Conservation (phyloP, 2,888 invertebrate genomes). For the Cabera pusaria region DNA sequence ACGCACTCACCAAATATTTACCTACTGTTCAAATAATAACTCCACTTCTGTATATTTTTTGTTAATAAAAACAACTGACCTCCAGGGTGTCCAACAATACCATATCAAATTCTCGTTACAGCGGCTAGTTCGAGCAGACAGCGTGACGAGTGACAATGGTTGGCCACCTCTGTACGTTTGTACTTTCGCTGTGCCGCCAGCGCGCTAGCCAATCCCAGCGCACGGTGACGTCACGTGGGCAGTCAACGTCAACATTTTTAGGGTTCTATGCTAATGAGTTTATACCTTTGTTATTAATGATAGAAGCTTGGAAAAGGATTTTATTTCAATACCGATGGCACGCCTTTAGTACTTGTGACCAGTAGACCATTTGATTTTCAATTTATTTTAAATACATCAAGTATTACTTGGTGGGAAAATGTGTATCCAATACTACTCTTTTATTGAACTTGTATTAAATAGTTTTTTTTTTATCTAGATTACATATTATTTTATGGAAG, state of each 20-base stretch:
- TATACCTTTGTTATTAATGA: slow-evolving; percentile 7
- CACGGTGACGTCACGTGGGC: slow-evolving; percentile 34
- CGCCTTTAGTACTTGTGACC: too few species aligned
- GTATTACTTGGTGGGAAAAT: too few species aligned
- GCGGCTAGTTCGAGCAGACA: slow-evolving; percentile 45
- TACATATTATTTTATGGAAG: too few species aligned
- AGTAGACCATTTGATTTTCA: too few species aligned
- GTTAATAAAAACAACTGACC: slow-evolving; percentile 23
- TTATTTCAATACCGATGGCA: too few species aligned
- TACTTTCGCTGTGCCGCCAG: slow-evolving; percentile 42
- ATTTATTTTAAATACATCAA: too few species aligned
- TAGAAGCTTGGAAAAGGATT: slow-evolving; percentile 13
- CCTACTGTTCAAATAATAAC: slow-evolving; percentile 8
- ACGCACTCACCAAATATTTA: slow-evolving; percentile 12
- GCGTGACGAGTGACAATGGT: slow-evolving; percentile 54
- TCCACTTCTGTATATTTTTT: slow-evolving; percentile 20
- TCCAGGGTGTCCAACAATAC: slow-evolving; percentile 44
- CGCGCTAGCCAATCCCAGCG: slow-evolving; percentile 38
- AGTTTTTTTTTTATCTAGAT: too few species aligned
- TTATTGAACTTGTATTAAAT: too few species aligned
- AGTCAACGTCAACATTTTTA: slow-evolving; percentile 46
- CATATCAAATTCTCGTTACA: slow-evolving; percentile 63
- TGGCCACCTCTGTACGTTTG: slow-evolving; percentile 49
- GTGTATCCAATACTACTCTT: too few species aligned
- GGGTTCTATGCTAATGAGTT: slow-evolving; percentile 22